Evolutionary conservation across 2,888 invertebrate species (phyloP), one percentile per base, ranked within the genome.

Genomic region (Agrenia bidenticulata): DNA sequence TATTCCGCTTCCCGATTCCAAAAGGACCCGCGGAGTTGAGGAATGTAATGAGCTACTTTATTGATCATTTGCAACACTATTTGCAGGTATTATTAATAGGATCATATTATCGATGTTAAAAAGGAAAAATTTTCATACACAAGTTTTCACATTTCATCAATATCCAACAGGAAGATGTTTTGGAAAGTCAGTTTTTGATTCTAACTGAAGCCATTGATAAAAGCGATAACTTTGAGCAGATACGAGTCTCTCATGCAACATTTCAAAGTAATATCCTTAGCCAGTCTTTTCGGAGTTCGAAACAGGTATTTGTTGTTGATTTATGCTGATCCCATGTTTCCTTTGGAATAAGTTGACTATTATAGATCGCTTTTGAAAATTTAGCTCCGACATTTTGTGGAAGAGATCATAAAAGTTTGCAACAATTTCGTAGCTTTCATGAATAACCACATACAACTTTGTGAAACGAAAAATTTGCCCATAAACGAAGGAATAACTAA

Each of bases 201-300:
- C 61, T 76, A 11, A 60, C 61, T 9, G 65, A 59, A 13, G 64
- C 66, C 11, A 59, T 76, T 2, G 69, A 71, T 24, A 74, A 74
- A 53, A 76, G 76, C 65, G 73, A 72, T 56, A 74, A 73, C 24
- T 76, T 76, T 67, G 76, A 76, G 21, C 70, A 76, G 23, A 74
- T 76, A 41, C 56, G 72, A 32, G 41, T 66, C 4, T 72, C 74
- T 17, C 74, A 74, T 62, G 65, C 58, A 5, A 66, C 60, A 15
- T 76, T 76, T 63, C 70, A 73, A 50, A 62, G 59, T 37, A 72
- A 67, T 50, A 74, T 76, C 51, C 58, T 74, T 54, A 61, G 67
- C 11, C 76, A 76, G 42, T 72, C 76, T 27, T 76, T 76, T 45
- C 64, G 70, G 19, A 73, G 58, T 2, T 70, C 70, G 9, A 70